A percentile compares a stretch with the other conserved stretches of the same genome.
Conservation (phyloP, 1,140 invertebrate species). For the Bombus cullumanus region DNA sequence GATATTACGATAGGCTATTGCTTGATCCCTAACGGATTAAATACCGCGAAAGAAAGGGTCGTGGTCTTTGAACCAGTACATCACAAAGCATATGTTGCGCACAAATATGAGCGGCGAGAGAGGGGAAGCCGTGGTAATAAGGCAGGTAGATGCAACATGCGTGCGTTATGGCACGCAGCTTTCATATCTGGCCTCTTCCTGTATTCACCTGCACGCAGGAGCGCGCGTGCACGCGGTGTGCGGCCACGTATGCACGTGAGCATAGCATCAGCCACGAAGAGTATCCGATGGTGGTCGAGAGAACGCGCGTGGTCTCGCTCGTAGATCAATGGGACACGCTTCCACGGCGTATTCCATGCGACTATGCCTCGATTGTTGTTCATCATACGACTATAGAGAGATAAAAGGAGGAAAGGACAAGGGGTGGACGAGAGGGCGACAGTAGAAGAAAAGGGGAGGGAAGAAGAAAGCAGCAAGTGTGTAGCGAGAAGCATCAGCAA, state of each 20-base stretch:
- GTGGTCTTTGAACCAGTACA: no score
- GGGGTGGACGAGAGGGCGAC: conserved; percentile 13
- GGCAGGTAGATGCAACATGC: conserved; percentile 37
- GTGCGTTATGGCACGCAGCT: conserved; percentile 49
- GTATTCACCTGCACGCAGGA: conserved; percentile 46
- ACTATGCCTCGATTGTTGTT: conserved; percentile 64
- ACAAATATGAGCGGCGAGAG: background rate
- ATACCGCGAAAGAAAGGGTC: no score
- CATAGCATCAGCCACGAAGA: conserved; percentile 1
- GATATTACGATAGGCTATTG: no score
- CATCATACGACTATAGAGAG: conserved; percentile 56
- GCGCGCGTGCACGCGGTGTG: conserved; percentile 18
- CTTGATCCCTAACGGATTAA: no score
- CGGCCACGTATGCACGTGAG: conserved; percentile 17
- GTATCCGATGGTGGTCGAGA: conserved; percentile 53
- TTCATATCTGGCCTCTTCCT: conserved; percentile 37
- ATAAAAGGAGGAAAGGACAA: conserved; percentile 26
- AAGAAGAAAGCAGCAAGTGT: conserved; percentile 34
- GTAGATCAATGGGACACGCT: conserved; percentile 71
- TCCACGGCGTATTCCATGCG: conserved; percentile 54
- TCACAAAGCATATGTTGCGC: background rate
- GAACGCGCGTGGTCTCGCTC: conserved; percentile 47
- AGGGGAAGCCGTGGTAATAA: conserved; percentile 50
- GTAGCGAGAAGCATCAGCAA: conserved; percentile 42
- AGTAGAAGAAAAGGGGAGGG: background rate